These are phyloP conservation scores for Nasonovia ribisnigri DNA, from an alignment of 2,888 invertebrate species.

Conservation along the genomic window DNA sequence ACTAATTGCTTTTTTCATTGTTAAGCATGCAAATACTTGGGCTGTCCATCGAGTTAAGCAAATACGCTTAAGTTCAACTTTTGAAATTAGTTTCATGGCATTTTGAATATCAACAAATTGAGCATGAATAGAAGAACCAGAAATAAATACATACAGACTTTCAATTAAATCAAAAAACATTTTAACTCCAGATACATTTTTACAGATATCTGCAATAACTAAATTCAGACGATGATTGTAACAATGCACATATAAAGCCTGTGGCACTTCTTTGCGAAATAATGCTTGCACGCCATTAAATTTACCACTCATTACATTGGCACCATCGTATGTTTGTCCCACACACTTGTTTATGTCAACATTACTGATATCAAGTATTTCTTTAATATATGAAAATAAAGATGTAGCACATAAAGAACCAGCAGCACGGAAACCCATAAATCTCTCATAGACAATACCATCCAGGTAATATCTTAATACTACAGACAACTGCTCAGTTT, in stretches of 20 bases:
- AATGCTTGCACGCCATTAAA: constrained; percentile 52
- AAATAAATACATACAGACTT: constrained; percentile 35
- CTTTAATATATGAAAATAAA: constrained; percentile 37
- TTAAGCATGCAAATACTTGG: constrained; percentile 26
- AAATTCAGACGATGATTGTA: constrained; percentile 13
- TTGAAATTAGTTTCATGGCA: background rate
- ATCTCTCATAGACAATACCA: constrained; percentile 35
- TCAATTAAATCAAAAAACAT: constrained; percentile 52
- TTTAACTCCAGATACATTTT: background rate
- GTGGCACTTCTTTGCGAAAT: background rate
- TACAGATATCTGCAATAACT: constrained; percentile 2
- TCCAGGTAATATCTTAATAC: constrained; percentile 43
- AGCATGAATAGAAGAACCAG: constrained; percentile 53
- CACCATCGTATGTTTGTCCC: constrained; percentile 53
- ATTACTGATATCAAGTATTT: constrained; percentile 9
- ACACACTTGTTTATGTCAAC: constrained; percentile 33
- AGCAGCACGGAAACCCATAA: constrained; percentile 35
- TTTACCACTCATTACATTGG: constrained; percentile 55
- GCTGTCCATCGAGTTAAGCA: constrained; percentile 28
- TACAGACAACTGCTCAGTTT: constrained; percentile 49
- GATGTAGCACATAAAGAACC: constrained; percentile 16
- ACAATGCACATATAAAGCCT: background rate
- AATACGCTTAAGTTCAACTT: constrained; percentile 7
- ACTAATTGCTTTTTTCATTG: constrained; percentile 33
- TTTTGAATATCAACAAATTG: constrained; percentile 41